Conservation (phyloP, 2,888 invertebrate species). For the Rotaria macrura region DNA sequence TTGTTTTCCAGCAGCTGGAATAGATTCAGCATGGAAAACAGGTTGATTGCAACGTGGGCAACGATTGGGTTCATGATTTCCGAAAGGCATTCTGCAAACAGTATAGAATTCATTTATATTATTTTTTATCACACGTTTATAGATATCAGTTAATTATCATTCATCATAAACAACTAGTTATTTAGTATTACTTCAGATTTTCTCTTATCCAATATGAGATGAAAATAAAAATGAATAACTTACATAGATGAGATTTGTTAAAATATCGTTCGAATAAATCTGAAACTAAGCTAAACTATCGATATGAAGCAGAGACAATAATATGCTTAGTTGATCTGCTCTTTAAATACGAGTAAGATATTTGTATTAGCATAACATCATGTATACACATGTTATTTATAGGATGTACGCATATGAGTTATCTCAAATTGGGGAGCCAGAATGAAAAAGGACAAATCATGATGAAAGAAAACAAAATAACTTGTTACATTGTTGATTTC, state of each 20-base stretch:
- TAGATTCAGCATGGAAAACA: neutral
- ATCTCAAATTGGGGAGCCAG: neutral
- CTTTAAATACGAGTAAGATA: neutral
- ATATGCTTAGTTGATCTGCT: no score
- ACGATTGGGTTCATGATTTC: neutral
- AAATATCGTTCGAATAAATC: neutral
- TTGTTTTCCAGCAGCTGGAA: conserved; percentile 5
- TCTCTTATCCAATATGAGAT: neutral
- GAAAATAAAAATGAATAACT: neutral
- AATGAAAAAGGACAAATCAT: neutral
- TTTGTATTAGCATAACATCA: no score
- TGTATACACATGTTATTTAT: neutral
- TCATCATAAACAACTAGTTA: no score
- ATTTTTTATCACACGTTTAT: no score
- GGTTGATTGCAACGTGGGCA: neutral
- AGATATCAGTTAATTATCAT: no score
- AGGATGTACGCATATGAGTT: neutral
- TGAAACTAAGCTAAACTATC: neutral
- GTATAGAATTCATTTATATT: no score
- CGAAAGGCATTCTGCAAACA: neutral
- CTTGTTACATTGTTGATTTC: neutral
- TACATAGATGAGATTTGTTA: neutral
- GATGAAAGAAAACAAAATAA: neutral
- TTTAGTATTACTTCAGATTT: no score
- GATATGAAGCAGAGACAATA: no score